Percentiles rank a stretch among this genome's conserved stretches.
These are phyloP conservation scores for Malthinus flaveolus DNA, from an alignment of 2,888 invertebrate genomes.

Conservation along the genomic window DNA sequence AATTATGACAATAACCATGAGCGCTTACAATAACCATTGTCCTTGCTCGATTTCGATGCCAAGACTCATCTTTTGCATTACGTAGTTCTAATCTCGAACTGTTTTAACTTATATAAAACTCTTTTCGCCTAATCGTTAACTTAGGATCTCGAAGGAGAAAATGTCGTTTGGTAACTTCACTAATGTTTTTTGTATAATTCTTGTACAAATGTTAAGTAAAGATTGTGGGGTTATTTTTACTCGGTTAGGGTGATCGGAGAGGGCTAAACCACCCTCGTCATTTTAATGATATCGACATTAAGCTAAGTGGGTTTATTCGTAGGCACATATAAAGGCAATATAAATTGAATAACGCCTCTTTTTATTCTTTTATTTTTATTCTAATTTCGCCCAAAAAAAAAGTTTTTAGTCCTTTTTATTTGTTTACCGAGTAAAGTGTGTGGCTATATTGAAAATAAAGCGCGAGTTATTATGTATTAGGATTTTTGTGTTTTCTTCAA, in stretches of 20 bases:
- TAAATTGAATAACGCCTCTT: conserved; percentile 2
- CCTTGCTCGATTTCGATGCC: conserved; percentile 38
- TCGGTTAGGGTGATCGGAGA: conserved; percentile 9
- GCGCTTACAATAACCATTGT: conserved; percentile 46
- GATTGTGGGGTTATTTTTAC: conserved; percentile 8
- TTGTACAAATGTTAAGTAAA: background rate
- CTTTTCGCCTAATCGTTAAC: conserved; percentile 4
- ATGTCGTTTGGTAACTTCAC: background rate
- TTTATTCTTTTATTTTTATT: background rate
- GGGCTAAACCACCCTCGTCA: conserved; percentile 35
- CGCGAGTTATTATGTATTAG: background rate
- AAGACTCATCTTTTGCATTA: conserved; percentile 19
- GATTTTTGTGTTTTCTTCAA: conserved; percentile 2
- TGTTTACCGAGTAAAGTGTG: too few species aligned
- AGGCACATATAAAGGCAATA: background rate
- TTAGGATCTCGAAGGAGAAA: conserved; percentile 2
- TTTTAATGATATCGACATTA: conserved; percentile 35
- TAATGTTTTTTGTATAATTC: background rate
- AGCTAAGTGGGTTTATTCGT: conserved; percentile 12
- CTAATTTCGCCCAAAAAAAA: background rate
- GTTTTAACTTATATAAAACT: conserved; percentile 31
- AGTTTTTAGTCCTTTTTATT: background rate
- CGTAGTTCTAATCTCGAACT: conserved; percentile 40
- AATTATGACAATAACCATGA: conserved; percentile 52
- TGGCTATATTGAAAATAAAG: too few species aligned